phyloP scores from a whole-genome alignment of 2,113 vertebrate genomes.

The Ranitomeya imitator region DNA sequence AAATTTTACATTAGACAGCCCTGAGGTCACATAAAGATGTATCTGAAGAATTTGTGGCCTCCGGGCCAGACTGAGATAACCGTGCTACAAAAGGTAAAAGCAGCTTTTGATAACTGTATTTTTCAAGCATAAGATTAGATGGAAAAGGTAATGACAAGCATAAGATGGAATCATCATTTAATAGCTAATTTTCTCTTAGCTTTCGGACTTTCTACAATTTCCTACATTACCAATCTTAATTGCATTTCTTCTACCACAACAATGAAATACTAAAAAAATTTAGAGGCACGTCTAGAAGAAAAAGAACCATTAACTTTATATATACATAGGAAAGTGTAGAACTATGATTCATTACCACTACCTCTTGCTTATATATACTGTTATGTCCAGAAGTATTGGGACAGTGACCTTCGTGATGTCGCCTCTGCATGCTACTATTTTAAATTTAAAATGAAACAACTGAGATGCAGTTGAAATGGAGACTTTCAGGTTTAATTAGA shows the following conservation, averaged over 20 bases:
- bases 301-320: not conserved
- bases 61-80: not conserved
- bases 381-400: too few relatives aligned
- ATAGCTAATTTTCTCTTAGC: not conserved
- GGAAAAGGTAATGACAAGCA: not conserved
- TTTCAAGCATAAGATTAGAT: not conserved
- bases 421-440: too few relatives aligned
- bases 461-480: too few relatives aligned
- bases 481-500: too few relatives aligned
- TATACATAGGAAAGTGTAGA: too few relatives aligned
- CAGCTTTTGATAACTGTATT: not conserved
- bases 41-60: not conserved
- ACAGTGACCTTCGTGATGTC: too few relatives aligned
- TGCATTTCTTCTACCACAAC: not conserved
- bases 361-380: too few relatives aligned
- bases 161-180: not conserved
- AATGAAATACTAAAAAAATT: not conserved
- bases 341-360: too few relatives aligned
- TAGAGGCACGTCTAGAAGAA: not conserved
- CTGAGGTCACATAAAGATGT: too few relatives aligned
- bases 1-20: too few relatives aligned
- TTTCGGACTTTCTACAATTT: not conserved
- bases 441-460: too few relatives aligned
- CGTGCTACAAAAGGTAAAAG: not conserved
- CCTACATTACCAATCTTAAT: not conserved